Conservation (phyloP, 2,797 vertebrate genomes). For the Poeciliopsis presidionis region DNA sequence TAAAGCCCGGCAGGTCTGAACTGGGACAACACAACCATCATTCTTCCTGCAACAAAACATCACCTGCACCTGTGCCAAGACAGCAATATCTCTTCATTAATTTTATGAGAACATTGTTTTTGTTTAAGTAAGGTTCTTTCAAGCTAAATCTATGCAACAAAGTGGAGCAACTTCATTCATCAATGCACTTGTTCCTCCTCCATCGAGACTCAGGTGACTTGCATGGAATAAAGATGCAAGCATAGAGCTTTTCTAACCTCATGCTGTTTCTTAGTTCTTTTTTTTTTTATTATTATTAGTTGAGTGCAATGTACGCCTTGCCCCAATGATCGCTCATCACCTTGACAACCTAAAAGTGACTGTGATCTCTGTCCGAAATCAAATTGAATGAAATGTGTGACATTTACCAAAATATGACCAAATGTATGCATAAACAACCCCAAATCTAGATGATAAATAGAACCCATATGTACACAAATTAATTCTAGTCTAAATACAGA, state of each 20-base stretch:
- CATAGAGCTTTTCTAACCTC: not conserved
- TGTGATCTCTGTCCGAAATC: not conserved
- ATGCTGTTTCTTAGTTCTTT: not conserved
- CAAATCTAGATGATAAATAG: not conserved
- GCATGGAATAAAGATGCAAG: not conserved
- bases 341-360: not conserved
- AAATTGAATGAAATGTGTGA: not conserved
- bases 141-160: not conserved
- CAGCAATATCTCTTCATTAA: not conserved
- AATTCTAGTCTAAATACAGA: not conserved
- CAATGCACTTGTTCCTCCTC: not conserved
- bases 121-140: not conserved
- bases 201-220: not conserved
- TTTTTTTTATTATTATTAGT: not conserved
- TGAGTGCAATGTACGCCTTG: not conserved
- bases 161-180: not conserved
- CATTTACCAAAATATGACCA: not conserved
- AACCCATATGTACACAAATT: not conserved
- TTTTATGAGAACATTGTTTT: not conserved
- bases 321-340: not conserved
- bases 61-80: slow-evolving; percentile 26
- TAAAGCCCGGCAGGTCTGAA: slow-evolving; percentile 40
- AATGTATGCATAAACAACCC: not conserved
- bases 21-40: slow-evolving; percentile 43
- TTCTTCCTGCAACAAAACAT: slow-evolving; percentile 12